These are phyloP conservation scores for Gadopsis marmoratus DNA, from an alignment of 2,797 vertebrate species.

Conservation along the genomic window DNA sequence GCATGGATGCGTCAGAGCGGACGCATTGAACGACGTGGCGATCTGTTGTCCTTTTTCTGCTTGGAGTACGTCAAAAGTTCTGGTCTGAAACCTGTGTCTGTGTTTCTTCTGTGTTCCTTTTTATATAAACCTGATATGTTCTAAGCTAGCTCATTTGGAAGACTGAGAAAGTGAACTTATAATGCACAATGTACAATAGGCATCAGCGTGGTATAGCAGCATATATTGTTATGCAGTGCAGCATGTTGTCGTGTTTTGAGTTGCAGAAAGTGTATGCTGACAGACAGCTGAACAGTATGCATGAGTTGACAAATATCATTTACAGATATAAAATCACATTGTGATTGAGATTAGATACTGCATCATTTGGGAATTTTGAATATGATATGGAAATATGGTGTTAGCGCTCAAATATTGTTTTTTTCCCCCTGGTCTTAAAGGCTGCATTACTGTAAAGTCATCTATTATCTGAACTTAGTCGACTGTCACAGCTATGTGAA, in stretches of 20 bases:
- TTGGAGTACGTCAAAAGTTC: not conserved
- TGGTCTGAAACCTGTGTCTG: not conserved
- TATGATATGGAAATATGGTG: not conserved
- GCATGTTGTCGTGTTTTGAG: slow-evolving; percentile 7
- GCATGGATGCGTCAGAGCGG: slow-evolving; percentile 17
- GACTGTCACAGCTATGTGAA: not conserved
- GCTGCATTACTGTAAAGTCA: not conserved
- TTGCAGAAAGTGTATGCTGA: not conserved
- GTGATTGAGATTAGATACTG: not conserved
- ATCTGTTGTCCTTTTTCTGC: not conserved
- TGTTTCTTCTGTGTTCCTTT: not conserved
- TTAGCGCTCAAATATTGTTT: not conserved
- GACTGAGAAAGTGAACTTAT: not conserved
- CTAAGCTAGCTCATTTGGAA: no score
- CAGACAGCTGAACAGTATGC: not conserved
- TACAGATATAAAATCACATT: not conserved
- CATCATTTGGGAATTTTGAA: not conserved
- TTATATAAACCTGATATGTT: not conserved
- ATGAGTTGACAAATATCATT: not conserved
- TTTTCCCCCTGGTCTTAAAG: not conserved
- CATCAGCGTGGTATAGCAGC: not conserved
- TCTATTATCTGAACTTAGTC: not conserved
- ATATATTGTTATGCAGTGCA: not conserved
- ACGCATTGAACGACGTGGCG: slow-evolving; percentile 11
- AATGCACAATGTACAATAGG: not conserved